A percentile compares a stretch with the other conserved stretches of the same genome.
These are phyloP conservation scores for Fregetta grallaria DNA, from an alignment of 2,113 vertebrate species.

Conservation along the genomic window DNA sequence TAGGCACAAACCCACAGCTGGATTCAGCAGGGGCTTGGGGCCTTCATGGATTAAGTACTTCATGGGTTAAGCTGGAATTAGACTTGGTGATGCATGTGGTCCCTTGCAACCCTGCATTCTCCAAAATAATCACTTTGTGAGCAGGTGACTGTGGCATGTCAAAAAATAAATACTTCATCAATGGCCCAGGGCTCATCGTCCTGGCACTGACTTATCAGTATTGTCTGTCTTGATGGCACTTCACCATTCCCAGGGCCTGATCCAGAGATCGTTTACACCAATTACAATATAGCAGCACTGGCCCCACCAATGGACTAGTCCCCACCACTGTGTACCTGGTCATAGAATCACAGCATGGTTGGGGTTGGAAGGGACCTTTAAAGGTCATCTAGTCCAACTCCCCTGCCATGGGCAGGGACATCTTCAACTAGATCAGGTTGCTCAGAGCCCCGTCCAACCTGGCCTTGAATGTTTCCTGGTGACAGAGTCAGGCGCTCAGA, in stretches of 20 bases:
- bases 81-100: not conserved
- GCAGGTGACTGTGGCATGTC: not conserved
- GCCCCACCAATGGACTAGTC: not conserved
- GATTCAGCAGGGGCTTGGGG: not conserved
- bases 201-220: not conserved
- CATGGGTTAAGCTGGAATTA: not conserved
- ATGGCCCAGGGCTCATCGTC: not conserved
- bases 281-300: not conserved
- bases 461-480: not conserved
- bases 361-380: not conserved
- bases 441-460: not conserved
- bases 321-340: not conserved
- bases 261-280: rapidly evolving
- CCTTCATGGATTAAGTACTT: not conserved
- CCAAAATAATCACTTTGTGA: not conserved
- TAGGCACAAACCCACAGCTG: not conserved
- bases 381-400: no score
- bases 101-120: not conserved
- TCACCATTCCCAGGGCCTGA: not conserved
- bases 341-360: not conserved
- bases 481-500: not conserved
- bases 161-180: not conserved
- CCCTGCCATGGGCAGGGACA: not conserved
- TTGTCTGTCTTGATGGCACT: not conserved
- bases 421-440: not conserved